These are phyloP conservation scores for Xestoiulus laeticollis DNA, from an alignment of 2,888 invertebrate genomes.

Conservation along the genomic window DNA sequence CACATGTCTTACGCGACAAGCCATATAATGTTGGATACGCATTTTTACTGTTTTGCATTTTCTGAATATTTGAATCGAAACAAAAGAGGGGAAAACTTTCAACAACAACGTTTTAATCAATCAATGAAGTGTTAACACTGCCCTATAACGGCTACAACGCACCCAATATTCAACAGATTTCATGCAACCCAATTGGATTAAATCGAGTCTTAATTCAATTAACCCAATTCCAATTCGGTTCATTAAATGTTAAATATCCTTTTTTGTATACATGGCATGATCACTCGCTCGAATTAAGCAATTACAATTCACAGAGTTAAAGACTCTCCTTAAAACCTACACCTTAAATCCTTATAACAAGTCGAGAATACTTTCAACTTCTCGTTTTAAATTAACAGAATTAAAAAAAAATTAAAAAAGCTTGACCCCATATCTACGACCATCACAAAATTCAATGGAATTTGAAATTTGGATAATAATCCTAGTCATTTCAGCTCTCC, in stretches of 20 bases:
- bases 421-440: not conserved
- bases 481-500: not conserved
- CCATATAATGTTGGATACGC: not conserved
- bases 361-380: not conserved
- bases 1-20: not conserved
- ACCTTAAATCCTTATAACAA: slow-evolving; percentile 22
- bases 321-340: not conserved
- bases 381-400: slow-evolving; percentile 22
- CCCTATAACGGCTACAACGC: slow-evolving; percentile 31
- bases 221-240: slow-evolving; percentile 37
- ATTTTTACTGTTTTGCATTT: not conserved
- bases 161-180: not conserved
- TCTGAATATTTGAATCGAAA: not conserved
- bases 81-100: not conserved
- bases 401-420: not conserved
- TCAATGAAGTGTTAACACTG: slow-evolving; percentile 33
- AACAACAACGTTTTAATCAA: slow-evolving; percentile 31
- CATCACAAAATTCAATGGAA: not conserved
- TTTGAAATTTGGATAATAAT: not conserved
- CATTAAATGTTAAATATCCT: slow-evolving; percentile 33
- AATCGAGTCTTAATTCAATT: not conserved
- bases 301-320: not conserved
- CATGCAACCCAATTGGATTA: not conserved
- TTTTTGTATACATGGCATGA: slow-evolving; percentile 22
- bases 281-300: slow-evolving; percentile 28